Evolutionary conservation across 2,888 invertebrate species (phyloP).

Genomic region (Orchesellides sinensis): DNA sequence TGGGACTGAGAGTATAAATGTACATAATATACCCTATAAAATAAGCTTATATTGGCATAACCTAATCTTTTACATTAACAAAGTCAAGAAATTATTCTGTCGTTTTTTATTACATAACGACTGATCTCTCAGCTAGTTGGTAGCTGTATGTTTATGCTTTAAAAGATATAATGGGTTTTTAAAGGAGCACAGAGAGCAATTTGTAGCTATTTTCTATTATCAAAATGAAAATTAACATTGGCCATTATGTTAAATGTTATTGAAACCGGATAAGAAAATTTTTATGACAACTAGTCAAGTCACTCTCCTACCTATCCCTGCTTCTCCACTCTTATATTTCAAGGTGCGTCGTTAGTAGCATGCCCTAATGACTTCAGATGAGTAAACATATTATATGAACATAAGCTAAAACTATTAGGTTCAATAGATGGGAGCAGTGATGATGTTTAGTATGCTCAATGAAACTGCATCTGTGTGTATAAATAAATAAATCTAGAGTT

Average conservation of each 20-base stretch:
- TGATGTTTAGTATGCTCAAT: no score
- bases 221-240: no score
- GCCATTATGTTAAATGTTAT: slow-evolving; percentile 36
- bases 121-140: background rate
- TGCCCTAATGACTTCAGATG: slow-evolving; percentile 56
- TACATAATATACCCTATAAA: no score
- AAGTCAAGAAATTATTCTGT: background rate
- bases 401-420: slow-evolving; percentile 27
- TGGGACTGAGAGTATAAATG: slow-evolving; percentile 14
- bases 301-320: slow-evolving; percentile 13
- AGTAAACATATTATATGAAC: slow-evolving; percentile 34
- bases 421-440: no score
- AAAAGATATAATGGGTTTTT: slow-evolving; percentile 4
- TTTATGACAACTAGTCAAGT: no score
- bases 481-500: background rate
- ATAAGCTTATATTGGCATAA: background rate
- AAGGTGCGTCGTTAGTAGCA: slow-evolving; percentile 58
- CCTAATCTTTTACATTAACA: background rate
- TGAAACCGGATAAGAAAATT: slow-evolving; percentile 65
- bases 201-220: slow-evolving; percentile 30
- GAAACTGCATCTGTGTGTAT: background rate
- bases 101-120: no score
- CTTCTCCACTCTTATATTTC: slow-evolving; percentile 40
- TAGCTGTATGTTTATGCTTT: slow-evolving; percentile 13
- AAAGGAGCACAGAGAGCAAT: background rate